Evolutionary conservation across 2,797 vertebrate species (phyloP).

Genomic region (Dallia pectoralis): DNA sequence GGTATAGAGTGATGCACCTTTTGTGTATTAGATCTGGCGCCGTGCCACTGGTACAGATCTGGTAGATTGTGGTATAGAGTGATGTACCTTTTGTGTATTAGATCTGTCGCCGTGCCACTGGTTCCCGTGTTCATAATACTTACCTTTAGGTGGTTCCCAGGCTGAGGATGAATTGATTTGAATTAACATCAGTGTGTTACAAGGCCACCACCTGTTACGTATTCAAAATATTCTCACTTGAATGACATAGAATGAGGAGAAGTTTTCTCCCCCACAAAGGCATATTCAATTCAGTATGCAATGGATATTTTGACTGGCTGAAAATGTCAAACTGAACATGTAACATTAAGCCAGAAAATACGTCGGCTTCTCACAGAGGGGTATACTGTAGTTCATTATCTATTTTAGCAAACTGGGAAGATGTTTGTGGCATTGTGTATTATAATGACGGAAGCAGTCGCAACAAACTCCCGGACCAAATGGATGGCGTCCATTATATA

Average conservation of each 20-base stretch:
- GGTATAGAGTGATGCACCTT: no score
- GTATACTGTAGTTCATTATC: no score
- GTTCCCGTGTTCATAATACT: neutral
- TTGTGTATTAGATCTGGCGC: no score
- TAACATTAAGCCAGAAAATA: no score
- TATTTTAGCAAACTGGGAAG: no score
- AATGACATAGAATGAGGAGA: neutral
- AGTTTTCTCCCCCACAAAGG: neutral
- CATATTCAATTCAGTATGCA: neutral
- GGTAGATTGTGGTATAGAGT: neutral
- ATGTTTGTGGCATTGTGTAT: no score
- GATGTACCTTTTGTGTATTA: constrained; percentile 10
- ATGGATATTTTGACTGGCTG: no score
- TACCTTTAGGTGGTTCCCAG: neutral
- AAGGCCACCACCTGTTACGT: constrained; percentile 8
- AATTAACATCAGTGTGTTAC: constrained; percentile 26
- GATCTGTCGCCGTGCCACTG: constrained; percentile 18
- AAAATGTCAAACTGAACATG: no score
- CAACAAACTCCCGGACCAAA: neutral
- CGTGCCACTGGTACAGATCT: no score
- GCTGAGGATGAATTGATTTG: neutral
- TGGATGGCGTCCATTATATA: neutral
- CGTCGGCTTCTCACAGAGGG: no score
- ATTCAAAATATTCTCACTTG: constrained; percentile 9
- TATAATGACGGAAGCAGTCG: neutral